Percentiles rank a stretch among this genome's conserved stretches.
phyloP scores from a whole-genome alignment of 2,797 vertebrate species.

The Platyrinchus mystaceus region DNA sequence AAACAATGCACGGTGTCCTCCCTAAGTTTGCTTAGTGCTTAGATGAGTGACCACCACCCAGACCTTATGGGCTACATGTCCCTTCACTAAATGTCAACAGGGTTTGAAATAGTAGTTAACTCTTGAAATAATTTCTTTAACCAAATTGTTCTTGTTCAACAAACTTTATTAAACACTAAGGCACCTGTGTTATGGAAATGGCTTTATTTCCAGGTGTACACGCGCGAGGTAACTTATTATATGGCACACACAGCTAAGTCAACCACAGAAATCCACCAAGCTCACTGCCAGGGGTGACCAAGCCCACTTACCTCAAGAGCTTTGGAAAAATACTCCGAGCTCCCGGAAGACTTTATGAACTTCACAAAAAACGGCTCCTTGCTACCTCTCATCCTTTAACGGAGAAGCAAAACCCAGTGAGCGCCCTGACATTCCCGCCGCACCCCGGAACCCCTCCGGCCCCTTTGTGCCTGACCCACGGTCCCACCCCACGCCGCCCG shows the following conservation, averaged over 20 bases:
- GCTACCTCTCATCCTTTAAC: slow-evolving; percentile 81
- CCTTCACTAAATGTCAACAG: accelerated
- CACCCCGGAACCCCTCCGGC: too few relatives aligned
- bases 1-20: not conserved
- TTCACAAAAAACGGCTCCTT: slow-evolving; percentile 88
- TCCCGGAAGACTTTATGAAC: slow-evolving; percentile 84
- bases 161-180: not conserved
- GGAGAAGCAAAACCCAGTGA: slow-evolving; percentile 37
- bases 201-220: not conserved
- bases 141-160: not conserved
- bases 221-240: not conserved
- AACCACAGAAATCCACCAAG: not conserved
- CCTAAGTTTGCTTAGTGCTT: not conserved
- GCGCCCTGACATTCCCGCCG: accelerated
- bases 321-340: slow-evolving; percentile 80
- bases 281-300: not conserved
- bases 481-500: not conserved
- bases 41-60: not conserved
- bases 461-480: not conserved
- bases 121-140: not conserved
- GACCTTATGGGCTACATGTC: not conserved
- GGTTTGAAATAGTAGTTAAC: not conserved
- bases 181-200: not conserved
- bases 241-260: not conserved
- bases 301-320: slow-evolving; percentile 87